These are phyloP conservation scores for Psettodes erumei DNA, from an alignment of 2,113 vertebrate species.

Conservation along the genomic window DNA sequence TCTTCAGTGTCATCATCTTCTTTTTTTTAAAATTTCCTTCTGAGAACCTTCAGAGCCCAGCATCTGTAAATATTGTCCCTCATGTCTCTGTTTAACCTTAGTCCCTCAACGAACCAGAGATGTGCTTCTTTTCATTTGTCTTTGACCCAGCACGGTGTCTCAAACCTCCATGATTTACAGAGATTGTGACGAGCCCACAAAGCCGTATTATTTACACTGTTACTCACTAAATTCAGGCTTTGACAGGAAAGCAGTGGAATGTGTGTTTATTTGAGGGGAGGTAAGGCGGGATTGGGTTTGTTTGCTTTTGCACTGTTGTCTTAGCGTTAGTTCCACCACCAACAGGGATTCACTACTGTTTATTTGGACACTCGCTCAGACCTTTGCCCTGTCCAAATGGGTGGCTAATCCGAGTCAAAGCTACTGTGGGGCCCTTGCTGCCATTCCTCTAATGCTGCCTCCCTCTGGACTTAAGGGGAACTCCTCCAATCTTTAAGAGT, in stretches of 20 bases:
- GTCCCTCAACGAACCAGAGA: slow-evolving; percentile 13
- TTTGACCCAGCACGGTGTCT: slow-evolving; percentile 14
- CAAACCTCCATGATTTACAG: slow-evolving; percentile 65
- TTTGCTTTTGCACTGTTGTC: slow-evolving; percentile 76
- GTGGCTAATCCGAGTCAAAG: slow-evolving; percentile 67
- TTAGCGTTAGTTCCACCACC: slow-evolving; percentile 69
- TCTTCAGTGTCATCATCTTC: slow-evolving; percentile 40
- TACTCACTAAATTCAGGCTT: slow-evolving; percentile 40
- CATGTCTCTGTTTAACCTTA: slow-evolving; percentile 48
- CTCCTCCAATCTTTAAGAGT: not conserved
- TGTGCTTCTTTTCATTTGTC: slow-evolving; percentile 37
- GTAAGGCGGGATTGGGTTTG: slow-evolving; percentile 52
- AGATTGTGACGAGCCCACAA: slow-evolving; percentile 53
- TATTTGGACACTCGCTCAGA: slow-evolving; percentile 78
- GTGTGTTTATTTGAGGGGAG: slow-evolving; percentile 75
- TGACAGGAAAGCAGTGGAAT: slow-evolving; percentile 51
- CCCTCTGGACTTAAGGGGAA: slow-evolving; percentile 48
- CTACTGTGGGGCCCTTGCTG: slow-evolving; percentile 64
- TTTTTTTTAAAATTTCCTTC: not conserved
- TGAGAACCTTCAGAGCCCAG: slow-evolving; percentile 22
- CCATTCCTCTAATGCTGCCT: slow-evolving; percentile 33
- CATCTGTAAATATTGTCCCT: slow-evolving; percentile 71
- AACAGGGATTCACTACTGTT: slow-evolving; percentile 70
- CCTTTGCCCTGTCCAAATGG: slow-evolving; percentile 75
- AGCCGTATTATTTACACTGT: slow-evolving; percentile 56